phyloP scores from a whole-genome alignment of 2,113 vertebrate species.

The Mixornis gularis region DNA sequence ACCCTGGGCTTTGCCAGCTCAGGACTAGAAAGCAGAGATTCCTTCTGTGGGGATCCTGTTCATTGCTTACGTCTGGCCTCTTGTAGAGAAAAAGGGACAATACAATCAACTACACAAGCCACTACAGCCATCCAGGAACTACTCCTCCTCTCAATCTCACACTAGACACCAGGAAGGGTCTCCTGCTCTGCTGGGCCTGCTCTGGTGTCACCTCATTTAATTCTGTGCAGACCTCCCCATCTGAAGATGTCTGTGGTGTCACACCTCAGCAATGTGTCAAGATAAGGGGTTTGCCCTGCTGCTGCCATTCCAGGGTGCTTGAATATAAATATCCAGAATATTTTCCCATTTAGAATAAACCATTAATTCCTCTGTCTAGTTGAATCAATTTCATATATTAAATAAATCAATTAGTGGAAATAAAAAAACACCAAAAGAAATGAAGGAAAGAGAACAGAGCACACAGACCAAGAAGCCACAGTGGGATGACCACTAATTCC shows the following conservation, averaged over 20 bases:
- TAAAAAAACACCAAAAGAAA: rapidly evolving
- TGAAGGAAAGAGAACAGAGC: background rate
- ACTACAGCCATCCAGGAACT: background rate
- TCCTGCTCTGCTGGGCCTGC: background rate
- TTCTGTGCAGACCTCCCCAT: background rate
- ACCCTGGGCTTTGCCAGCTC: background rate
- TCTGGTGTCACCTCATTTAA: background rate
- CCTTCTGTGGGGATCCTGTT: background rate
- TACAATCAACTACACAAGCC: background rate
- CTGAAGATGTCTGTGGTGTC: background rate
- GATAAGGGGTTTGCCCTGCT: background rate
- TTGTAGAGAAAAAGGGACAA: background rate
- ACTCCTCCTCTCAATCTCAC: background rate
- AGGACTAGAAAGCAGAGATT: background rate
- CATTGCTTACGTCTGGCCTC: background rate
- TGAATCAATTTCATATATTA: background rate
- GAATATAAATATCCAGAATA: background rate
- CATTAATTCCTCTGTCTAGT: background rate
- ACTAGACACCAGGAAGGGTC: background rate
- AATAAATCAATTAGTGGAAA: background rate
- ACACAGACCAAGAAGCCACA: background rate
- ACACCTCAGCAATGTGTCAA: background rate
- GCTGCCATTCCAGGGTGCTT: background rate
- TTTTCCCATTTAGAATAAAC: background rate
- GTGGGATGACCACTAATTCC: background rate